Evolutionary conservation across 2,113 vertebrate genomes (phyloP), one percentile per base, ranked within the genome.

Genomic region (Salvelinus sp.): DNA sequence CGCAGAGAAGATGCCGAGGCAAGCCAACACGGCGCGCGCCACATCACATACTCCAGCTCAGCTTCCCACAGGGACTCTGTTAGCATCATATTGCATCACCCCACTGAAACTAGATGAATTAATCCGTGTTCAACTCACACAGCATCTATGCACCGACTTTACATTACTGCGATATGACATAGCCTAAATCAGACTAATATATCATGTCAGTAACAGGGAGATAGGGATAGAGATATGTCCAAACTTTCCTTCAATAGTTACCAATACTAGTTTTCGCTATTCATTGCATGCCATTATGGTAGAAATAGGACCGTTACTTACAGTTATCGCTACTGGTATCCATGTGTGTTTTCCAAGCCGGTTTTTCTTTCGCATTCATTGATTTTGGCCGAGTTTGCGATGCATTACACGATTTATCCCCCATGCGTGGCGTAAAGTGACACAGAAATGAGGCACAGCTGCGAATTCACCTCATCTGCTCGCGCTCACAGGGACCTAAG

Each of bases 31-130:
- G 87, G 82, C 74, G 9, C 66, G 77, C 83, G 87, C 86, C 58
- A 84, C 78, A 48, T 69, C 38, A 44, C 38, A 44, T 44, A 72
- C 33, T 85, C 80, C 83, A 76, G 77, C 85, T 5, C 69, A 33
- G 73, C 75, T 86, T 82, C 89, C 89, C 88, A 90, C 74, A 86
- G 72, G 54, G 84, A 76, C 83, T 65, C 70, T 72, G 81, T 86
- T 83, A 85, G 82, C 7, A 69, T 88, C 83, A 4, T 64, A 75
- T 88, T 87, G 84, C 89, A 79, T 89, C 89, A 91, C 86, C 82
- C n/a, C 58, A 0, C 77, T 33, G 27, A 69, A 82, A 90, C 87
- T 83, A 87, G 86, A 23, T 33, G 71, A 81, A 23, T 33, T 65
- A 81, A 81, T 64, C 33, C 79, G 76, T 82, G 76, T 76, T 78